Conservation (phyloP, 2,113 vertebrate species). For the Corythoichthys intestinalis region DNA sequence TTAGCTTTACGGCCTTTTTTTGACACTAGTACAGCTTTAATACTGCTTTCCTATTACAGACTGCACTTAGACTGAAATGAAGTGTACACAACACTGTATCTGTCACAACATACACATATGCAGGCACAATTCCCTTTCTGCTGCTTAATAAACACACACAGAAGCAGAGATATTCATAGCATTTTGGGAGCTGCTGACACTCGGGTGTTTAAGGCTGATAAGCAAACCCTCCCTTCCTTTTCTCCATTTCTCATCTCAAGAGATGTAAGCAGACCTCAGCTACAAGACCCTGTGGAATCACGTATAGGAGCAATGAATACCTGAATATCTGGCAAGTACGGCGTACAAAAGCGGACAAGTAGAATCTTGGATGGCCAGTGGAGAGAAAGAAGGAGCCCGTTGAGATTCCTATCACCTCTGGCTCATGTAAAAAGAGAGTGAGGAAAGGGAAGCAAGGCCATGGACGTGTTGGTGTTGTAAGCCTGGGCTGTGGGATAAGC, state of each 20-base stretch:
- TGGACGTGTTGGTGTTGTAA: conserved; percentile 35
- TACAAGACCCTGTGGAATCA: conserved; percentile 49
- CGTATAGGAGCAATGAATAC: conserved; percentile 46
- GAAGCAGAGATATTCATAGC: conserved; percentile 47
- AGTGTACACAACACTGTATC: conserved; percentile 27
- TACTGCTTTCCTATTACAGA: conserved; percentile 30
- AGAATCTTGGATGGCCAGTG: conserved; percentile 39
- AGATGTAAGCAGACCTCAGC: conserved; percentile 37
- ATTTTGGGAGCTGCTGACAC: conserved; percentile 49
- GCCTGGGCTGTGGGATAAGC: conserved; percentile 61
- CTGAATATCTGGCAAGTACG: conserved; percentile 56
- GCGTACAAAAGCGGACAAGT: conserved; percentile 52
- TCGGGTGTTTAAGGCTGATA: conserved; percentile 63
- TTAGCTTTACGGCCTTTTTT: conserved; percentile 31
- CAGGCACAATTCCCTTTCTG: conserved; percentile 16
- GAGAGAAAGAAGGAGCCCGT: conserved; percentile 37
- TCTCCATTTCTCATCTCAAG: conserved; percentile 37
- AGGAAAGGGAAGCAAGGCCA: conserved; percentile 32
- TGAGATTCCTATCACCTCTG: conserved; percentile 52
- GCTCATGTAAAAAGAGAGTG: conserved; percentile 37
- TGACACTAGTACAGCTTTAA: conserved; percentile 44
- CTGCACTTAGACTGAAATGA: conserved; percentile 35
- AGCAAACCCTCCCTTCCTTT: conserved; percentile 46
- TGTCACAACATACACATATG: conserved; percentile 1
- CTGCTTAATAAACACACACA: conserved; percentile 54